Percentiles rank a stretch among this genome's conserved stretches.
Conservation (phyloP, 1,140 invertebrate species). For the Lucilia cuprina region DNA sequence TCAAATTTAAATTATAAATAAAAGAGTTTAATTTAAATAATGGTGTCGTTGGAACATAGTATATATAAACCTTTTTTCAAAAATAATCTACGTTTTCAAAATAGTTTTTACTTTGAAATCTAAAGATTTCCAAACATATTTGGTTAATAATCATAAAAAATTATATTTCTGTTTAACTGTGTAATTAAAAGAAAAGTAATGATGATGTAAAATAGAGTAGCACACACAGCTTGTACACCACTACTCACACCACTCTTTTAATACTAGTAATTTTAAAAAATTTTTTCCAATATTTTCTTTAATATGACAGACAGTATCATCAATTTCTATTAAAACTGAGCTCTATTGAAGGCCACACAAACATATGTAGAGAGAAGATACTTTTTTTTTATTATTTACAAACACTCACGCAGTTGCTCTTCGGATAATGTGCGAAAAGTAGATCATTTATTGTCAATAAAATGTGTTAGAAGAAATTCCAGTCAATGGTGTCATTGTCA, state of each 20-base stretch:
- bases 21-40: too few relatives aligned
- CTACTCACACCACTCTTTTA: not conserved
- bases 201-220: not conserved
- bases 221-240: not conserved
- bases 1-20: too few relatives aligned
- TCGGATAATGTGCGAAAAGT: not conserved
- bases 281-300: not conserved
- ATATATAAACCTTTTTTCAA: too few relatives aligned
- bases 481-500: conserved; percentile 29
- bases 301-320: not conserved
- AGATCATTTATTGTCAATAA: not conserved
- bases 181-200: conserved; percentile 12
- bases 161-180: not conserved
- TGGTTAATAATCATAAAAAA: not conserved
- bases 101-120: too few relatives aligned
- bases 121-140: not conserved
- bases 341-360: not conserved
- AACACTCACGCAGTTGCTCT: not conserved
- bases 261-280: not conserved
- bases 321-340: not conserved
- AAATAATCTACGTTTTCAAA: too few relatives aligned
- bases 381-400: not conserved
- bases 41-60: too few relatives aligned
- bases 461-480: conserved; percentile 15
- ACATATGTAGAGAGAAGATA: not conserved